Conservation (phyloP, 2,113 vertebrate genomes). For the Nibea albiflora region DNA sequence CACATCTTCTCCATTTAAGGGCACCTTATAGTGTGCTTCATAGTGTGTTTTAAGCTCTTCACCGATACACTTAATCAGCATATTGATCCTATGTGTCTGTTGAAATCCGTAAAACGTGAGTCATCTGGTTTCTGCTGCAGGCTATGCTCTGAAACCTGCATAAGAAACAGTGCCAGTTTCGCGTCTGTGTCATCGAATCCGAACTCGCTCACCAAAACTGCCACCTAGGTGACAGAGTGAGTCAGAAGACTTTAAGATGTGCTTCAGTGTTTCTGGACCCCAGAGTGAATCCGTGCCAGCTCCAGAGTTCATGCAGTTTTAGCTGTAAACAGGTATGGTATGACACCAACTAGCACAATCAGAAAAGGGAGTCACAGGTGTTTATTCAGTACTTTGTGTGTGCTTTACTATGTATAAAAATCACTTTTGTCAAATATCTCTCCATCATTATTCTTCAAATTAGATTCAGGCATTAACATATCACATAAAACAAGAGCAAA, state of each 20-base stretch:
- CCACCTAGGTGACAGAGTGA: slow-evolving; percentile 17
- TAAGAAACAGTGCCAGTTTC: not conserved
- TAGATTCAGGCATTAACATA: not conserved
- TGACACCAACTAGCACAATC: not conserved
- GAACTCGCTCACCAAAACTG: slow-evolving; percentile 14
- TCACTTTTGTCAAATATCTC: not conserved
- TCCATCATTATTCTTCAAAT: not conserved
- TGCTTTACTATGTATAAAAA: not conserved
- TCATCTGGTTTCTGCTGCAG: slow-evolving; percentile 7
- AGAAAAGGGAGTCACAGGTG: not conserved
- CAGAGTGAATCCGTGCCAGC: not conserved
- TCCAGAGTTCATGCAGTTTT: not conserved
- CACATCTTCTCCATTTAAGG: not conserved
- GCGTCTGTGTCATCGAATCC: slow-evolving; percentile 16
- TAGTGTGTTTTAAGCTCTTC: not conserved
- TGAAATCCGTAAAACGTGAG: not conserved
- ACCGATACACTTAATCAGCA: not conserved
- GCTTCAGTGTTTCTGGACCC: not conserved
- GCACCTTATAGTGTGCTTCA: too few relatives aligned
- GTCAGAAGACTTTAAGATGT: slow-evolving; percentile 3
- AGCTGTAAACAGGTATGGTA: not conserved
- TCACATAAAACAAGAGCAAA: too few relatives aligned
- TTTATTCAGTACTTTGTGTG: not conserved
- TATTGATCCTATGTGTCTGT: not conserved
- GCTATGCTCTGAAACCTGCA: not conserved